A percentile compares a stretch with the other conserved stretches of the same genome.
Conservation (phyloP, 2,113 vertebrate species). For the Alligator sinensis region DNA sequence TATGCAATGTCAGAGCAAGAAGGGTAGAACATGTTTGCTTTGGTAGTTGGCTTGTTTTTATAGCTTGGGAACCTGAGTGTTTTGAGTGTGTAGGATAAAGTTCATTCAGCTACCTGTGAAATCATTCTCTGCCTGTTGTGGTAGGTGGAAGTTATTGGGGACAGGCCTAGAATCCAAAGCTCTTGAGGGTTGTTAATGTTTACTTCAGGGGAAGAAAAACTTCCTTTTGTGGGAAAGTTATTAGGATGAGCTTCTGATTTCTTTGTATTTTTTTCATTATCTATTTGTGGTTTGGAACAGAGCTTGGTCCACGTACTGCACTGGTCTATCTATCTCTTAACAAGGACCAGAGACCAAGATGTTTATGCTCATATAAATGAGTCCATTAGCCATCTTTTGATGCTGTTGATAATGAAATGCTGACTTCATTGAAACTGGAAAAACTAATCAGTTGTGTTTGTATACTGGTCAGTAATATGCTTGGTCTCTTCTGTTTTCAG, state of each 20-base stretch:
- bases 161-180: background rate
- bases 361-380: background rate
- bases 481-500: background rate
- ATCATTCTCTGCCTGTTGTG: background rate
- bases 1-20: background rate
- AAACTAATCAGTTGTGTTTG: too few relatives aligned
- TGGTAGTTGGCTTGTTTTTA: background rate
- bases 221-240: background rate
- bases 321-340: background rate
- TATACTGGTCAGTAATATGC: background rate
- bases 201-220: background rate
- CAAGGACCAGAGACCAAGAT: background rate
- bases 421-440: background rate
- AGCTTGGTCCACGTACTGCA: background rate
- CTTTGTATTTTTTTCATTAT: background rate
- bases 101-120: background rate
- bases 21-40: background rate
- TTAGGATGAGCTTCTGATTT: background rate
- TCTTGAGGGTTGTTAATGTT: background rate
- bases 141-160: background rate
- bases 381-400: background rate
- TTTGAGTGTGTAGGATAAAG: background rate
- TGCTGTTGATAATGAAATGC: background rate
- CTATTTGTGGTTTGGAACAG: background rate
- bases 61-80: background rate